Evolutionary conservation across 2,113 vertebrate genomes (phyloP), one percentile per base, ranked within the genome.

Genomic region (Falcunculus frontatus): DNA sequence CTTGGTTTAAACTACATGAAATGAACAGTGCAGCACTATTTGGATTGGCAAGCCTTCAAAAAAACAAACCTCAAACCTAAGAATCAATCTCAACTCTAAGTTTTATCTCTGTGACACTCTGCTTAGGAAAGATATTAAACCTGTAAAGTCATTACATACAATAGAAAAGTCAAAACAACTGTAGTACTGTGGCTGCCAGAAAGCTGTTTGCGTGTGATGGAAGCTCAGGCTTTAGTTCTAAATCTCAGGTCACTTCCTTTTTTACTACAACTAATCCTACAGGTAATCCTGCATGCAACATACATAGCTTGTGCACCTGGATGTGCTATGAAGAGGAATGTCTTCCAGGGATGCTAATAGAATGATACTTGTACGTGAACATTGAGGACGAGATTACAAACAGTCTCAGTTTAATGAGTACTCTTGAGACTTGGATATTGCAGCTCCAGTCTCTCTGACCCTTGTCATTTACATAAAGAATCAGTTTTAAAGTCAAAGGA

Each of bases 361-460:
- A 57, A 52, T 46, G 35, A 30, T 72, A 33, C 11, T 78, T 0
- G 0, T 35, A 14, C 2, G 4, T 60, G 44, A 62, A n/a, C 63
- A 85, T 76, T 5, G 41, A 93, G 57, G 84, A 63, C 20, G 49
- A 86, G 46, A 91, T 88, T 84, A 91, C 59, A 89, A 96, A 87
- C 33, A 49, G 60, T 73, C 69, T 82, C 72, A 76, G 30, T 92
- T 91, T 97, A 97, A 97, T 94, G 84, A 97, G 90, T 52, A 63
- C 96, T 87, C 89, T 26, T 79, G 92, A 95, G 93, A 88, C 7
- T 79, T 93, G 62, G 49, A 49, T 67, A 60, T 63, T 63, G 72
- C 56, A 87, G 14, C 23, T 72, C 44, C 3, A 2, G 62, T 93
- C 21, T 93, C 52, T 75, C 49, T 81, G 67, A 90, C 83, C 74